phyloP scores from a whole-genome alignment of 2,797 vertebrate species.

The Neoniphon sammara region DNA sequence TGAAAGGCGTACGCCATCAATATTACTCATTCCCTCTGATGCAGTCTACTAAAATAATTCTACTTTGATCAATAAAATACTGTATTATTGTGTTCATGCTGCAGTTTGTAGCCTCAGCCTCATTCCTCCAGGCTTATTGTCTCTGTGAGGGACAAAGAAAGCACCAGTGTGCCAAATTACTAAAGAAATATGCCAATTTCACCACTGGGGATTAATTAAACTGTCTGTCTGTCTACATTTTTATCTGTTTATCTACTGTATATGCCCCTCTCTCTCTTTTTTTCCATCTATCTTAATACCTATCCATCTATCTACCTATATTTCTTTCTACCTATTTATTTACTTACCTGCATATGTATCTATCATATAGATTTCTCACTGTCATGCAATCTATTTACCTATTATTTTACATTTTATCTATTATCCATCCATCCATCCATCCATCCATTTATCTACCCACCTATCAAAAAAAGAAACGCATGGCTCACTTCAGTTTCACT shows the following conservation, averaged over 20 bases:
- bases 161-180: conserved; percentile 22
- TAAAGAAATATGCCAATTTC: conserved; percentile 15
- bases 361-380: too few relatives aligned
- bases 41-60: conserved; percentile 61
- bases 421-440: too few relatives aligned
- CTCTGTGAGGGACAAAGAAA: conserved; percentile 33
- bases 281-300: too few relatives aligned
- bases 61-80: conserved; percentile 65
- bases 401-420: too few relatives aligned
- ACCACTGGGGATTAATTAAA: conserved; percentile 17
- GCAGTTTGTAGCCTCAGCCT: conserved; percentile 36
- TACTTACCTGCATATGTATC: too few relatives aligned
- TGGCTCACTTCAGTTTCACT: conserved; percentile 13
- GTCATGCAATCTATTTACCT: too few relatives aligned
- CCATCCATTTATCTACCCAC: neutral
- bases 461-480: neutral
- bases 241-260: neutral
- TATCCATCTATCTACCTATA: neutral
- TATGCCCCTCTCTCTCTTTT: too few relatives aligned
- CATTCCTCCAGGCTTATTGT: neutral
- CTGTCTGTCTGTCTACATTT: conserved; percentile 3
- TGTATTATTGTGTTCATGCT: conserved; percentile 54
- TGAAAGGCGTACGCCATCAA: conserved; percentile 65
- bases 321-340: too few relatives aligned
- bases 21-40: conserved; percentile 70